These are phyloP conservation scores for Tympanoctomys barrerae DNA, from an alignment of 2,797 vertebrate genomes.

Conservation along the genomic window DNA sequence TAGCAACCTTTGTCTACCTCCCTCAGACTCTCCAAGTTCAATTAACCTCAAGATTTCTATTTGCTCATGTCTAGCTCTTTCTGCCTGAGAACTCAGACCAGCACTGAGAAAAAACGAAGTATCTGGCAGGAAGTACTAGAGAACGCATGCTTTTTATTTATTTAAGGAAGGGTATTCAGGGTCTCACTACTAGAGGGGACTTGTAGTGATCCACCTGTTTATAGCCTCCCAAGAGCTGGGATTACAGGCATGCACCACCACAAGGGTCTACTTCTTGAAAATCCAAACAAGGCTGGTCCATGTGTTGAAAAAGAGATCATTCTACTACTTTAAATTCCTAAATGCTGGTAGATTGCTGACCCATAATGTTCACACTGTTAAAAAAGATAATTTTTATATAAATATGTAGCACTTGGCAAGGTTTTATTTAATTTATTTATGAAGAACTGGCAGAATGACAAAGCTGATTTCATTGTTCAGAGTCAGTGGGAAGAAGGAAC, in stretches of 20 bases:
- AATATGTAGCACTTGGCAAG: background rate
- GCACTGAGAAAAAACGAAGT: background rate
- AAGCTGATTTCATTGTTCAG: background rate
- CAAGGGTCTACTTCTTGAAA: background rate
- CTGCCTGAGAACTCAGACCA: background rate
- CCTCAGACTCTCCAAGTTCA: background rate
- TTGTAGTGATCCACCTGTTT: too few species aligned
- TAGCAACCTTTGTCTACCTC: background rate
- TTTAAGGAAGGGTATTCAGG: too few species aligned
- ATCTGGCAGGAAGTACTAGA: background rate
- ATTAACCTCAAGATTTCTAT: background rate
- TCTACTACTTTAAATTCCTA: slow-evolving; percentile 10
- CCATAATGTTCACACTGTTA: slow-evolving; percentile 9
- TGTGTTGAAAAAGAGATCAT: slow-evolving; percentile 25
- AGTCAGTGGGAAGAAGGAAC: background rate
- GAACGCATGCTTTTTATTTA: background rate
- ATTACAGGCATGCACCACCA: too few species aligned
- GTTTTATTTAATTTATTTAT: slow-evolving; percentile 56
- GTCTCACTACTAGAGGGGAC: too few species aligned
- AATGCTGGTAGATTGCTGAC: slow-evolving; percentile 14
- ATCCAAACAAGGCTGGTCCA: background rate
- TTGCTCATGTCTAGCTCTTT: background rate
- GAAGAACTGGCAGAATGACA: slow-evolving; percentile 32
- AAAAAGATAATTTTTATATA: slow-evolving; percentile 18
- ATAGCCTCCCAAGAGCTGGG: too few species aligned